Evolutionary conservation across 35 echinoderm and acorn worm genomes (phyloP).

Genomic region (Heliocidaris tuberculata): DNA sequence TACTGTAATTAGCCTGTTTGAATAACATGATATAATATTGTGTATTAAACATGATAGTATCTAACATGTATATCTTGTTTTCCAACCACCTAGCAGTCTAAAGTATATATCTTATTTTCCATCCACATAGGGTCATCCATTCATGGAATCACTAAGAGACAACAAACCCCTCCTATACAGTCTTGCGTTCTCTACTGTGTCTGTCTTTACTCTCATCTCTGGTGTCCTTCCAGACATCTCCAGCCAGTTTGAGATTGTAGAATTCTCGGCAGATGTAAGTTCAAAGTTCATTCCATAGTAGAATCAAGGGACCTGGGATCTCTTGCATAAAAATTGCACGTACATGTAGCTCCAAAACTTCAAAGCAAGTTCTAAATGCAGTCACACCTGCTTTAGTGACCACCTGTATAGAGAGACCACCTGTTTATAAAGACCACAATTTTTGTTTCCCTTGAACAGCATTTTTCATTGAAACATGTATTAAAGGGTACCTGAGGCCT

Average conservation of each 20-base stretch:
- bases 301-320: neutral
- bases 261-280: conserved; percentile 85
- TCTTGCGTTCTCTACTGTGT: conserved; percentile 64
- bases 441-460: no score
- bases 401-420: no score
- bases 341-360: neutral
- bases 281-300: neutral
- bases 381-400: no score
- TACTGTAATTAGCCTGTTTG: no score
- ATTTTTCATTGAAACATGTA: no score
- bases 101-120: neutral
- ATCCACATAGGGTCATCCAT: conserved; percentile 78
- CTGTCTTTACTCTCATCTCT: conserved; percentile 65
- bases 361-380: neutral
- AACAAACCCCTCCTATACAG: conserved; percentile 96
- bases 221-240: conserved; percentile 84
- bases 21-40: no score
- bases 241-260: conserved; percentile 91
- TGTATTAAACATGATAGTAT: no score
- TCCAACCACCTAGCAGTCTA: no score
- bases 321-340: neutral
- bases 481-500: no score
- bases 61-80: no score
- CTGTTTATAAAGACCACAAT: no score
- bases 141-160: conserved; percentile 91